phyloP scores from a whole-genome alignment of 2,113 vertebrate species.

The Microtus pennsylvanicus region DNA sequence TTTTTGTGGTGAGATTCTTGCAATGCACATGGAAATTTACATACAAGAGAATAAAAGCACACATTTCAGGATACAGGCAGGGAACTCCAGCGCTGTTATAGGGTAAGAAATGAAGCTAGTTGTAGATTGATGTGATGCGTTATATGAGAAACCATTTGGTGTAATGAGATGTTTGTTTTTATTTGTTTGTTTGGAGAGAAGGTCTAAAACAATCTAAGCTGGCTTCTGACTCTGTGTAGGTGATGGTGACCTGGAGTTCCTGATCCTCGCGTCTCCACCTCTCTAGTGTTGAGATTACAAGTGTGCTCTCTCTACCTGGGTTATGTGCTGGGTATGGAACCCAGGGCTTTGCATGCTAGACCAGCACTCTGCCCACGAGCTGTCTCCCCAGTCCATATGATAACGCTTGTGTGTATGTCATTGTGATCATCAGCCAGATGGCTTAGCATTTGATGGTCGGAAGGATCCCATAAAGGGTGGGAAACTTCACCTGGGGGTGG shows the following conservation, averaged over 20 bases:
- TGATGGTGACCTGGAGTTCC: too few relatives aligned
- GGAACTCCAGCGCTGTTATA: background rate
- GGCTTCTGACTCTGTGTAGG: background rate
- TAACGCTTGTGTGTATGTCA: accelerated
- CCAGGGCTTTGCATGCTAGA: background rate
- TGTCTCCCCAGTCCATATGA: background rate
- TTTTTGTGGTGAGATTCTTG: background rate
- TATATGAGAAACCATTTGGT: background rate
- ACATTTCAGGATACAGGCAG: background rate
- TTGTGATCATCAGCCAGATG: too few relatives aligned
- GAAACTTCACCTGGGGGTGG: background rate
- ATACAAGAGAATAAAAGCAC: background rate
- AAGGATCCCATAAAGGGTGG: background rate
- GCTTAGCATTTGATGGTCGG: accelerated
- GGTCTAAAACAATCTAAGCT: background rate
- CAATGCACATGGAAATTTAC: background rate
- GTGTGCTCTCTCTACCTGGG: background rate
- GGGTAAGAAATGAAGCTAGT: background rate
- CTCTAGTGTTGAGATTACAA: background rate
- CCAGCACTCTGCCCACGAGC: background rate
- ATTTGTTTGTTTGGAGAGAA: background rate
- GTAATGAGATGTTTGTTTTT: background rate
- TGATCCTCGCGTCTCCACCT: background rate
- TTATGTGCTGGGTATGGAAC: background rate
- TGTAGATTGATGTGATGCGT: accelerated